phyloP scores from a whole-genome alignment of 35 echinoderm and acorn worm species.

The Nesometra sesokonis region DNA sequence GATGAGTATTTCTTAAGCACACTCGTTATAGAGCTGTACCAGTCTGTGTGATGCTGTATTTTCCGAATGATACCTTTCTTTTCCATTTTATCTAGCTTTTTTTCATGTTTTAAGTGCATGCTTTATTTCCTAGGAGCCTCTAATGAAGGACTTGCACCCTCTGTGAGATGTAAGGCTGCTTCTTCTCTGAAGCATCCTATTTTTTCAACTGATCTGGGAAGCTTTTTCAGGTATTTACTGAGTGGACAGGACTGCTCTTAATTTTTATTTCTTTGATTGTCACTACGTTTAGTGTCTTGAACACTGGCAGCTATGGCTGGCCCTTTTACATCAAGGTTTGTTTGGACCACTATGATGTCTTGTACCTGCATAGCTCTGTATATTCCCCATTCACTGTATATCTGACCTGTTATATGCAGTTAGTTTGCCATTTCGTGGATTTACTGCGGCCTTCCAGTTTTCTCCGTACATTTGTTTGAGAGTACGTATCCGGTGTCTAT shows the following conservation, averaged over 20 bases:
- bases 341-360: neutral
- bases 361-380: neutral
- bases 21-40: conserved; percentile 14
- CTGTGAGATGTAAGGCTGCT: conserved; percentile 6
- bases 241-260: neutral
- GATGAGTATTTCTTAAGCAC: conserved; percentile 35
- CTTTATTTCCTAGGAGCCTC: conserved; percentile 5
- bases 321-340: neutral
- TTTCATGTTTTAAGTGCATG: conserved; percentile 5
- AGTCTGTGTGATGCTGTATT: conserved; percentile 7
- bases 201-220: conserved; percentile 19
- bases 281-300: neutral
- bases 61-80: conserved; percentile 8
- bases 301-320: neutral
- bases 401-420: conserved; percentile 2
- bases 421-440: neutral
- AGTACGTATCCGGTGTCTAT: conserved; percentile 36
- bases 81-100: conserved; percentile 33
- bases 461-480: conserved; percentile 16
- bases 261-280: conserved; percentile 2
- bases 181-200: conserved; percentile 14
- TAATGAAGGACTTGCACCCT: neutral
- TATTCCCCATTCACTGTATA: conserved; percentile 10
- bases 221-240: neutral
- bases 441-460: neutral